Base-by-base conservation (phyloP, 2,113 vertebrate species). In the Andinoacara biseriatus region DNA sequence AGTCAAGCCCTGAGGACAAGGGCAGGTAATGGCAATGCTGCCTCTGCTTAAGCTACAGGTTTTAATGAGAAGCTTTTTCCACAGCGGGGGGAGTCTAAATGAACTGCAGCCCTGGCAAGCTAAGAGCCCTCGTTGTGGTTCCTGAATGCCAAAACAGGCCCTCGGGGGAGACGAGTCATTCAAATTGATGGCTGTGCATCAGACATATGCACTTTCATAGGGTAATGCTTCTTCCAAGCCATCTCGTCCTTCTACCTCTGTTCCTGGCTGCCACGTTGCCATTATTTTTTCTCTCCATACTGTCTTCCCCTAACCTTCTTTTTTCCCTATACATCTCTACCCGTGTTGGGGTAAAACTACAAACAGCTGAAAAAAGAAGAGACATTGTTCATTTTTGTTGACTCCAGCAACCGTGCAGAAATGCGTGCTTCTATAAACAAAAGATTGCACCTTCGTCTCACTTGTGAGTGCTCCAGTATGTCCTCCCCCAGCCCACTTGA, bases 61-160 rank as follows among this genome's bases (percentile, higher is more conserved):
- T 92, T 94, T 94, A 95, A 96, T 95, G 94, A 95, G 93, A 85
- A 88, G 81, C 88, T 82, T 87, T 54, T 63, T 86, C 74, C 62
- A 76, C 43, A 40, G 80, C 43, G 61, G 59, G 52, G 86, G 84
- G 92, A 86, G 93, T 92, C 86, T 89, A 94, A 94, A 96, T 95
- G 90, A 95, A 95, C 92, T 94, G 90, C 84, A 86, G 81, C 90
- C 86, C 89, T 93, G 93, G 94, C 93, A 92, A 90, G 90, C 90
- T 91, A 94, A 94, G 89, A 93, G 95, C 94, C 81, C 90, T 63
- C 5, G 84, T 92, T 91, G 89, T 94, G 94, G 91, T 86, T 94
- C 86, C 93, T 94, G 94, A 94, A 96, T 96, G 96, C 96, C 94
- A 96, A 96, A 96, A 96, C 94, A 95, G 93, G 83, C 95, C 94